These are phyloP conservation scores for Plotosus lineatus DNA, from an alignment of 2,113 vertebrate species.

Conservation along the genomic window DNA sequence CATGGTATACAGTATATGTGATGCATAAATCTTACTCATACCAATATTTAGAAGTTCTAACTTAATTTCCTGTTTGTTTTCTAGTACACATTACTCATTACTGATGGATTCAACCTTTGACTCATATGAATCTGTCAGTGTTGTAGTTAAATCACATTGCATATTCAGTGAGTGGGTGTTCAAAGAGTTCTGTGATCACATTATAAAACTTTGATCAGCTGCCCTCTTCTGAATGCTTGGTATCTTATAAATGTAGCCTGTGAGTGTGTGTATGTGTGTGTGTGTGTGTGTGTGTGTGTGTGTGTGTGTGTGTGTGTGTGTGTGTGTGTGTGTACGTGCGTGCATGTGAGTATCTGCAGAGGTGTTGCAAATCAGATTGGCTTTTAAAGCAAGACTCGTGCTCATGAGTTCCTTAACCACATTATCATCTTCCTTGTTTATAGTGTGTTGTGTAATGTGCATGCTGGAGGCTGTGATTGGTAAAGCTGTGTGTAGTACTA, in stretches of 20 bases:
- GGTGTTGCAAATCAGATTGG: neutral
- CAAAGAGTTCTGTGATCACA: slow-evolving; percentile 19
- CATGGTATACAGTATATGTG: neutral
- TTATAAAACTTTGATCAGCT: slow-evolving; percentile 27
- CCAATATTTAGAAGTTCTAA: neutral
- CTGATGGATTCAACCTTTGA: neutral
- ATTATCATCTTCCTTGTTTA: slow-evolving; percentile 30
- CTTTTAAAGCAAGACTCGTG: slow-evolving; percentile 14
- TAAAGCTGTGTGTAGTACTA: slow-evolving; percentile 11
- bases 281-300: neutral
- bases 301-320: neutral
- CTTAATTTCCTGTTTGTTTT: neutral
- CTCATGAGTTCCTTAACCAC: neutral
- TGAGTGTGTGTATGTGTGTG: neutral
- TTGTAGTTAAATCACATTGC: slow-evolving; percentile 2
- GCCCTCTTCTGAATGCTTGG: slow-evolving; percentile 14
- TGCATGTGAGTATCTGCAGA: neutral
- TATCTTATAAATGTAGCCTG: neutral
- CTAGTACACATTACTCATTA: neutral
- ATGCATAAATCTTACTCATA: neutral
- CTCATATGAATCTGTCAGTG: neutral
- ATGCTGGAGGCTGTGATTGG: slow-evolving; percentile 4
- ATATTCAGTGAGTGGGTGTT: slow-evolving; percentile 29
- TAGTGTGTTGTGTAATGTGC: slow-evolving; percentile 16
- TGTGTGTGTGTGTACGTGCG: neutral